phyloP scores from a whole-genome alignment of 2,888 invertebrate genomes.

The Lepidochrysops patricia region DNA sequence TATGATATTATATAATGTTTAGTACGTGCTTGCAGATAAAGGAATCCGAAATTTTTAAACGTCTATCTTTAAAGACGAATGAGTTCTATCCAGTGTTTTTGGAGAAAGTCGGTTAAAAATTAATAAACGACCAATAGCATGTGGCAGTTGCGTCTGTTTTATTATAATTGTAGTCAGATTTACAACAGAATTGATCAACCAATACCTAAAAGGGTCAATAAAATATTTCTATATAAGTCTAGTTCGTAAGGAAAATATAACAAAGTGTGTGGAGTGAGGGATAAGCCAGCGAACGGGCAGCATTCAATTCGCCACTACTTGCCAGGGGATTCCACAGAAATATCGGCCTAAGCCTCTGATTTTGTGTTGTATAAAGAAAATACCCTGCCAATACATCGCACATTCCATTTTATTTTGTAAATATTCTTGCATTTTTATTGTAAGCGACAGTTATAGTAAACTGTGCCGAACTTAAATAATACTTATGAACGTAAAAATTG shows the following conservation, averaged over 20 bases:
- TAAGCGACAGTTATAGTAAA: too few species aligned
- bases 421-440: not conserved
- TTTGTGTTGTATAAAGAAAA: constrained; percentile 34
- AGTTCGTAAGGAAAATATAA: constrained; percentile 19
- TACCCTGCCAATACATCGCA: constrained; percentile 8
- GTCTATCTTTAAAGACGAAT: too few species aligned
- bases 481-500: too few species aligned
- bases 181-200: not conserved
- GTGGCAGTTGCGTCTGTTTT: too few species aligned
- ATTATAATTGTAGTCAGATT: not conserved
- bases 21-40: too few species aligned
- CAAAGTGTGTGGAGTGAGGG: constrained; percentile 51
- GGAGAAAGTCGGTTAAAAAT: too few species aligned
- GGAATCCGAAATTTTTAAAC: too few species aligned
- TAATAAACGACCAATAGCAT: too few species aligned
- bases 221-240: not conserved
- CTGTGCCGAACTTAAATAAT: too few species aligned
- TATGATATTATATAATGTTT: too few species aligned
- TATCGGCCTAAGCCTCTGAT: constrained; percentile 45
- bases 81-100: too few species aligned
- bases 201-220: not conserved
- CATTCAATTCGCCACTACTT: constrained; percentile 57
- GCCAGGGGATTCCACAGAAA: constrained; percentile 47
- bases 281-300: constrained; percentile 54
- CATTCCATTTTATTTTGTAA: not conserved